phyloP scores from a whole-genome alignment of 2,888 invertebrate species.

The Ichneumoninae sp. region DNA sequence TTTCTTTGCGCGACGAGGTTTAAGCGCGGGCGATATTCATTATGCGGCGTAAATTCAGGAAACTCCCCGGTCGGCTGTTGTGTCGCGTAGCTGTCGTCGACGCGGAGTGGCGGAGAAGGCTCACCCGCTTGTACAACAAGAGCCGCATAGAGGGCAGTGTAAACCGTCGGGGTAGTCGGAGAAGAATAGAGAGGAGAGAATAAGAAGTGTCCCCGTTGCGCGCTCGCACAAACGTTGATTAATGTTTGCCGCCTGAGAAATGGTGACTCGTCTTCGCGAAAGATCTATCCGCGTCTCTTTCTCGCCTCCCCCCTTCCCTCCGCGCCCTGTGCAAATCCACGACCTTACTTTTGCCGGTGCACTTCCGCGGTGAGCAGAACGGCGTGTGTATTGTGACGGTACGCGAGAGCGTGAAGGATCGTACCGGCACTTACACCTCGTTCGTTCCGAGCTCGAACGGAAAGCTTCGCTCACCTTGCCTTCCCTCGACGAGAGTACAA shows the following conservation, averaged over 20 bases:
- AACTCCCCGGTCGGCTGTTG: constrained; percentile 44
- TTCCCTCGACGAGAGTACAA: neutral
- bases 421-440: constrained; percentile 37
- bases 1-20: constrained; percentile 43
- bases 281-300: constrained; percentile 32
- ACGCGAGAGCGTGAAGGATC: constrained; percentile 49
- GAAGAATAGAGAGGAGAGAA: constrained; percentile 35
- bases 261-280: constrained; percentile 69
- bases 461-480: constrained; percentile 31
- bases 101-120: constrained; percentile 50
- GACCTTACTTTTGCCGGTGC: constrained; percentile 12
- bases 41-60: constrained; percentile 62
- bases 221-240: constrained; percentile 75
- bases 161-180: constrained; percentile 5
- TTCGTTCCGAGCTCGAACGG: constrained; percentile 20
- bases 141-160: constrained; percentile 8
- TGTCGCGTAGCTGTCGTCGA: constrained; percentile 36
- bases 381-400: constrained; percentile 32
- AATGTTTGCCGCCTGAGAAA: constrained; percentile 79
- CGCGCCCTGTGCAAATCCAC: neutral
- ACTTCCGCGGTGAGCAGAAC: constrained; percentile 34
- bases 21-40: constrained; percentile 63
- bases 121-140: constrained; percentile 51
- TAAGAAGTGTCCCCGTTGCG: constrained; percentile 52
- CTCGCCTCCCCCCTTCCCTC: constrained; percentile 47